phyloP scores from a whole-genome alignment of 2,797 vertebrate species.

The Denticeps clupeoides region DNA sequence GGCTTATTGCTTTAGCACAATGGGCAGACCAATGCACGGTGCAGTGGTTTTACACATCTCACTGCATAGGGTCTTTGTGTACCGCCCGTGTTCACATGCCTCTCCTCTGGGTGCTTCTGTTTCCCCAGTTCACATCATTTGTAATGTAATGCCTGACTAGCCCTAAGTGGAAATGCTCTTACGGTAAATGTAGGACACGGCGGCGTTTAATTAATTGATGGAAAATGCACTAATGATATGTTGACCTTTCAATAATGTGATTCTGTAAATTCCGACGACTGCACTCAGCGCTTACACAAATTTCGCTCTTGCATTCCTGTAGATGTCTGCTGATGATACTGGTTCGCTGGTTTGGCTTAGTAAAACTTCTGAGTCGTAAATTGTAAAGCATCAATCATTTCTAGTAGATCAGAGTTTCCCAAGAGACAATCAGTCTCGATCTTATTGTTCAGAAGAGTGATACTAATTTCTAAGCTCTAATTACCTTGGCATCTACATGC shows the following conservation, averaged over 20 bases:
- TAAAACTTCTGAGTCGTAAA: no score
- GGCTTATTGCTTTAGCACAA: no score
- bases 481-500: conserved; percentile 1
- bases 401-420: not conserved
- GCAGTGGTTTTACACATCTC: no score
- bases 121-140: no score
- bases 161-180: not conserved
- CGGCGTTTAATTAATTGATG: not conserved
- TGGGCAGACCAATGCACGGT: no score
- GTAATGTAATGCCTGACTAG: no score
- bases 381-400: no score
- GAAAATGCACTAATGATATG: not conserved
- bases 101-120: no score
- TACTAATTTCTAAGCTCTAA: not conserved
- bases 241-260: not conserved
- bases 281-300: not conserved
- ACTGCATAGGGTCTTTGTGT: no score
- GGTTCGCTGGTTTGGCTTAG: no score
- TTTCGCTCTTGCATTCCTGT: not conserved
- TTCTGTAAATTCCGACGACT: not conserved
- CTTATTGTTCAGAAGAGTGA: not conserved
- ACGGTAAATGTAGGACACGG: not conserved
- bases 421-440: not conserved
- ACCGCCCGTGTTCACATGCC: no score
- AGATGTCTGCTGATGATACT: no score